These are phyloP conservation scores for Silurus asotus DNA, from an alignment of 2,113 vertebrate genomes.

Conservation along the genomic window DNA sequence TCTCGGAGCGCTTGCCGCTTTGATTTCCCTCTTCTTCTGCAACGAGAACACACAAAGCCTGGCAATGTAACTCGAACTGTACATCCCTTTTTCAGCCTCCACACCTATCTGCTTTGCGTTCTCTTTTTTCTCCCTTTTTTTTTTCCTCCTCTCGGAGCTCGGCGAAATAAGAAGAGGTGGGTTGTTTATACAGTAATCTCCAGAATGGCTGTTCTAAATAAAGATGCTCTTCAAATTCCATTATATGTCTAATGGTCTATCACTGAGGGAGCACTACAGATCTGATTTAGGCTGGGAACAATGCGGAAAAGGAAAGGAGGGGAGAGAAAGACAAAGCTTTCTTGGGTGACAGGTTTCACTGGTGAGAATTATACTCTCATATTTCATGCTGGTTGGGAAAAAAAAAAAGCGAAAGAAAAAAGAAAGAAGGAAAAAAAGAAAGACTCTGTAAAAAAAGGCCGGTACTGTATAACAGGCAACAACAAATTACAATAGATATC, in stretches of 20 bases:
- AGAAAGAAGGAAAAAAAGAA: not conserved
- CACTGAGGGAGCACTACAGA: conserved; percentile 56
- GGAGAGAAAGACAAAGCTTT: conserved; percentile 34
- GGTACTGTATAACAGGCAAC: conserved; percentile 36
- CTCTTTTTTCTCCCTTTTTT: conserved; percentile 51
- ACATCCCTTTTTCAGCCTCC: conserved; percentile 58
- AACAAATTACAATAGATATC: conserved; percentile 22
- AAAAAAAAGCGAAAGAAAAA: conserved; percentile 19
- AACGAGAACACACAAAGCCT: conserved; percentile 60
- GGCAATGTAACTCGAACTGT: conserved; percentile 57
- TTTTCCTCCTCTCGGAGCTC: conserved; percentile 46
- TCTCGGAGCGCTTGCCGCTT: conserved; percentile 39
- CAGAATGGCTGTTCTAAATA: conserved; percentile 64
- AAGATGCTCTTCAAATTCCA: conserved; percentile 65
- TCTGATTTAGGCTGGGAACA: conserved; percentile 57
- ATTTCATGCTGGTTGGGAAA: conserved; percentile 31
- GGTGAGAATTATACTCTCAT: conserved; percentile 50
- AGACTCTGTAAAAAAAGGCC: conserved; percentile 38
- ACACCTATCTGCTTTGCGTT: conserved; percentile 59
- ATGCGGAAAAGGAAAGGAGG: conserved; percentile 45
- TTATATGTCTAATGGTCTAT: conserved; percentile 61
- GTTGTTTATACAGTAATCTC: conserved; percentile 62
- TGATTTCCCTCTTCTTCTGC: conserved; percentile 57
- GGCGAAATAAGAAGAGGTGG: conserved; percentile 56
- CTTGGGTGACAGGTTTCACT: conserved; percentile 52